Conservation (phyloP, 2,888 invertebrate species). For the Xestoiulus laeticollis region DNA sequence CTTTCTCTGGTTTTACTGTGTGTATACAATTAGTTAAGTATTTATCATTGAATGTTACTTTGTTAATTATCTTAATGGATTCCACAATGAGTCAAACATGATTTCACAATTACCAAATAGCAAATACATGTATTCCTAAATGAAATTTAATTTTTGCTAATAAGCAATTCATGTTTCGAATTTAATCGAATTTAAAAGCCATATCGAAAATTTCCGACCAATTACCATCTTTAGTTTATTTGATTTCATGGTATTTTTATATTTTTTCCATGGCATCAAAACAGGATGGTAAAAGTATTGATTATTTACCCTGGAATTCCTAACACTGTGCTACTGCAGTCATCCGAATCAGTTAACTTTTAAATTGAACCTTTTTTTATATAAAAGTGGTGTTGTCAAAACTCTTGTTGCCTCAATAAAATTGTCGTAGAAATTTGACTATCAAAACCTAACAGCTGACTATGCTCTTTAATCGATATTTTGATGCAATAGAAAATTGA, state of each 20-base stretch:
- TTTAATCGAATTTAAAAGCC: too few species aligned
- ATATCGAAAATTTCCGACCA: too few species aligned
- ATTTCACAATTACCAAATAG: too few species aligned
- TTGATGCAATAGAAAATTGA: constrained; percentile 32
- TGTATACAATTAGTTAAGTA: too few species aligned
- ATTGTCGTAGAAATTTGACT: not conserved
- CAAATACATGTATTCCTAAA: too few species aligned
- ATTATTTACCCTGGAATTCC: not conserved
- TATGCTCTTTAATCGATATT: constrained; percentile 24
- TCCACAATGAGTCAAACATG: too few species aligned
- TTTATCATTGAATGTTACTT: too few species aligned
- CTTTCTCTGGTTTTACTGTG: too few species aligned
- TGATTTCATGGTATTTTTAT: not conserved
- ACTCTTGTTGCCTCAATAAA: not conserved
- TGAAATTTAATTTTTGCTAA: too few species aligned
- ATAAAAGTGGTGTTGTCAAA: not conserved
- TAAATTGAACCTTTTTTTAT: not conserved
- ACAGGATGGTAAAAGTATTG: not conserved
- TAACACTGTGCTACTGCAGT: not conserved
- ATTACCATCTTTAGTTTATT: too few species aligned
- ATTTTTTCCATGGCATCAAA: not conserved
- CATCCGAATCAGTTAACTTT: not conserved
- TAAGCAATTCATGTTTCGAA: too few species aligned
- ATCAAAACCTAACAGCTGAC: not conserved
- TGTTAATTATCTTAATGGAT: too few species aligned